Conservation (phyloP, 2,797 vertebrate genomes). For the Acanthornis magna region DNA sequence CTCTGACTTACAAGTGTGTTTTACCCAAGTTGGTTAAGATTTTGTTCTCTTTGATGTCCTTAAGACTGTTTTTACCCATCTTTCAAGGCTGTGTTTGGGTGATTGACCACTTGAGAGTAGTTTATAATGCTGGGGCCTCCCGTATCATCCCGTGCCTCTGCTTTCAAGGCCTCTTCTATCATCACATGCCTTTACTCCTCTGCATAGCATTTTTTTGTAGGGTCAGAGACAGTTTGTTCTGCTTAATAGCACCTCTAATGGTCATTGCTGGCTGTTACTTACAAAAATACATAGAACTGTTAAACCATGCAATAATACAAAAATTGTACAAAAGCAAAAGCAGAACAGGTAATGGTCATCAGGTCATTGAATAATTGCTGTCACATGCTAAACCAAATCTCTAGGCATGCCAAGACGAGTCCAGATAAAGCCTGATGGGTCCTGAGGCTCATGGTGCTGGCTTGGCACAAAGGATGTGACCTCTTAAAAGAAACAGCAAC, state of each 20-base stretch:
- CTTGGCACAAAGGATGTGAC: not conserved
- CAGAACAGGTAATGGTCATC: not conserved
- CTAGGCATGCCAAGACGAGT: not conserved
- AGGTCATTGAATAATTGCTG: not conserved
- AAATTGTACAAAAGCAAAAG: not conserved
- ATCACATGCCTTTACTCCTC: not conserved
- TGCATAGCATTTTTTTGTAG: accelerated
- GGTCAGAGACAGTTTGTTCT: not conserved
- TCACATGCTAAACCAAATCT: not conserved
- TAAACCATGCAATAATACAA: not conserved
- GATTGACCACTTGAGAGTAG: not conserved
- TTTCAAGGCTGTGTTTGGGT: not conserved
- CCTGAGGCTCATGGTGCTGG: not conserved
- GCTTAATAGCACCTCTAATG: not conserved
- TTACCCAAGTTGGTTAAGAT: not conserved
- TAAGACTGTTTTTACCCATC: not conserved
- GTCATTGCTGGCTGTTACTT: not conserved
- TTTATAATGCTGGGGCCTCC: accelerated
- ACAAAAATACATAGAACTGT: not conserved
- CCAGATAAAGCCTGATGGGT: not conserved
- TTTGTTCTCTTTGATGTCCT: not conserved
- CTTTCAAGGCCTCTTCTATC: not conserved
- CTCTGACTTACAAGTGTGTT: not conserved
- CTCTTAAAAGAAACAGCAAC: not conserved
- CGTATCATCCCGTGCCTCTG: not conserved